Evolutionary conservation across 2,113 vertebrate genomes (phyloP).

Genomic region (Chrysemys picta): DNA sequence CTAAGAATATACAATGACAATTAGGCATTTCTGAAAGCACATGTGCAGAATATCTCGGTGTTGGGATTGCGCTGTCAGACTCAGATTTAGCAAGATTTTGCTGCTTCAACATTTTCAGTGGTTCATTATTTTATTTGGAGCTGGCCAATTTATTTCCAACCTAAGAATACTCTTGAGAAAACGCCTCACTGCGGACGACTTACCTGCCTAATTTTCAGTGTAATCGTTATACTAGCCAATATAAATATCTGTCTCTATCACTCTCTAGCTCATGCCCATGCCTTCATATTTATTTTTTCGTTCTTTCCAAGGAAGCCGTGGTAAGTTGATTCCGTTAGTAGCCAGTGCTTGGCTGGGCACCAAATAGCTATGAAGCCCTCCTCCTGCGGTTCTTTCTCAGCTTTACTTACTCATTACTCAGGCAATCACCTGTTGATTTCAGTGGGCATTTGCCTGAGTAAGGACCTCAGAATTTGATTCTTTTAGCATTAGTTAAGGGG

Average conservation of each 20-base stretch:
- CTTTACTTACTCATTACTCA: neutral
- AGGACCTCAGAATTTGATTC: neutral
- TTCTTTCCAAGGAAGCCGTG: conserved; percentile 39
- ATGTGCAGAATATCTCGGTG: neutral
- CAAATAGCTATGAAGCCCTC: conserved; percentile 20
- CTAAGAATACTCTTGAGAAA: neutral
- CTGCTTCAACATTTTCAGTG: neutral
- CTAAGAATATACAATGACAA: rapidly evolving
- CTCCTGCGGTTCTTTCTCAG: neutral
- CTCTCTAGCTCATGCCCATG: neutral
- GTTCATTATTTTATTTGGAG: neutral
- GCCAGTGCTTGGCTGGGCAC: conserved; percentile 17
- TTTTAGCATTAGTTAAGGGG: conserved; percentile 41
- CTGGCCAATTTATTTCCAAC: neutral
- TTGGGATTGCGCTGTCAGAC: neutral
- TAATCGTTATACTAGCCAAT: neutral
- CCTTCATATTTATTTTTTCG: neutral
- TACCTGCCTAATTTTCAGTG: neutral
- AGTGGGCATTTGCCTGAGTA: neutral
- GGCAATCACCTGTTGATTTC: neutral
- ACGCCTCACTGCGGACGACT: neutral
- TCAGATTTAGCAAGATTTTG: neutral
- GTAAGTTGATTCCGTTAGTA: neutral
- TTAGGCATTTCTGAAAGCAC: neutral
- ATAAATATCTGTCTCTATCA: neutral